These are phyloP conservation scores for Pluvianellus socialis DNA, from an alignment of 2,113 vertebrate species.

Conservation along the genomic window DNA sequence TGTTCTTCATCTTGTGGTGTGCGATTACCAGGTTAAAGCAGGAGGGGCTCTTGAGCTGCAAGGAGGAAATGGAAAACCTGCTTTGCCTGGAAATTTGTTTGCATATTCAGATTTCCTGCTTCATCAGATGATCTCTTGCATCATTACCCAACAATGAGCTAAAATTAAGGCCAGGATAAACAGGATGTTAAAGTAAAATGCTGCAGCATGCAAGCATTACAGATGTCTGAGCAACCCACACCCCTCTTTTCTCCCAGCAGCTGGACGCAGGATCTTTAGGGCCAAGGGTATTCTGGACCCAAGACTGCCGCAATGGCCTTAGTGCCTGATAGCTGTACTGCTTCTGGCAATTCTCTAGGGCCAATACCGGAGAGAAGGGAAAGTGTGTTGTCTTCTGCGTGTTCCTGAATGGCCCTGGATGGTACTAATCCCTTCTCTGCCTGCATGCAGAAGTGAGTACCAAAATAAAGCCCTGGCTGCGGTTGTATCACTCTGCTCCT, in stretches of 20 bases:
- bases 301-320: neutral
- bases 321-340: neutral
- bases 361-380: neutral
- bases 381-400: neutral
- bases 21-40: neutral
- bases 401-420: neutral
- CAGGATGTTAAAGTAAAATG: conserved; percentile 16
- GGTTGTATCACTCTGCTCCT: neutral
- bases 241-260: neutral
- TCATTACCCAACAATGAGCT: conserved; percentile 1
- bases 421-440: neutral
- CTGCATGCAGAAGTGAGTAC: no score
- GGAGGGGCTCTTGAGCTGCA: neutral
- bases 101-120: neutral
- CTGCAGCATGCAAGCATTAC: neutral
- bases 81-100: neutral
- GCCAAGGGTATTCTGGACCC: neutral
- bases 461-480: neutral
- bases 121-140: conserved; percentile 10
- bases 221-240: neutral
- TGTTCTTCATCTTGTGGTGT: neutral
- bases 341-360: neutral
- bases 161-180: conserved; percentile 31
- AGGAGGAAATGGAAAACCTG: neutral
- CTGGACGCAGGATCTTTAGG: neutral